Conservation (phyloP, 2,113 vertebrate genomes). For the Brachionichthys hirsutus region DNA sequence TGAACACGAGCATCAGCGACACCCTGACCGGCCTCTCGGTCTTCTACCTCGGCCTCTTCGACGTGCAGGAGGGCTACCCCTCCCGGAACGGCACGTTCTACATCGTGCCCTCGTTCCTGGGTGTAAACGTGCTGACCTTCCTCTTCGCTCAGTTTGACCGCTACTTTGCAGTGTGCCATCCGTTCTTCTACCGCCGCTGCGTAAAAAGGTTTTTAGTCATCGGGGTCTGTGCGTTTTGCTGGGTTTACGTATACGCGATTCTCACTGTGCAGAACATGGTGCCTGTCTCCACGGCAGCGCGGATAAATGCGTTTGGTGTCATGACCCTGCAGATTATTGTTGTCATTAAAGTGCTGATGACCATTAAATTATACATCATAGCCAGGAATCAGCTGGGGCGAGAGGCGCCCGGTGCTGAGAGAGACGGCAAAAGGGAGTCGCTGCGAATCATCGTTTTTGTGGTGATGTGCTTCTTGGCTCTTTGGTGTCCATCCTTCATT, state of each 20-base stretch:
- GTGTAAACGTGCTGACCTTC: constrained; percentile 79
- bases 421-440: constrained; percentile 76
- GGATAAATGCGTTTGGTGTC: constrained; percentile 74
- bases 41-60: constrained; percentile 79
- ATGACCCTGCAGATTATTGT: constrained; percentile 75
- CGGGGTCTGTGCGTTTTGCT: constrained; percentile 67
- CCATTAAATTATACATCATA: constrained; percentile 76
- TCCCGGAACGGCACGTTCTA: constrained; percentile 76
- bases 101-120: constrained; percentile 77
- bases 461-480: constrained; percentile 73
- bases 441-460: constrained; percentile 78
- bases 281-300: constrained; percentile 68
- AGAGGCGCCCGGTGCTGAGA: constrained; percentile 66
- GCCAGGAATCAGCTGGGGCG: constrained; percentile 71
- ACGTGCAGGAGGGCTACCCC: constrained; percentile 79
- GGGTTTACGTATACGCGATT: constrained; percentile 74
- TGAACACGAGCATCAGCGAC: constrained; percentile 81
- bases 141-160: constrained; percentile 79
- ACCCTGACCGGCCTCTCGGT: constrained; percentile 77
- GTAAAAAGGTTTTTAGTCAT: constrained; percentile 60
- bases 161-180: constrained; percentile 76
- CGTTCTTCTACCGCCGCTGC: constrained; percentile 75
- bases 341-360: constrained; percentile 74
- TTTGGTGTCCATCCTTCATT: constrained; percentile 78
- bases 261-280: constrained; percentile 73